These are phyloP conservation scores for Drosophila formosana DNA, from an alignment of 2,888 invertebrate species.

Conservation along the genomic window DNA sequence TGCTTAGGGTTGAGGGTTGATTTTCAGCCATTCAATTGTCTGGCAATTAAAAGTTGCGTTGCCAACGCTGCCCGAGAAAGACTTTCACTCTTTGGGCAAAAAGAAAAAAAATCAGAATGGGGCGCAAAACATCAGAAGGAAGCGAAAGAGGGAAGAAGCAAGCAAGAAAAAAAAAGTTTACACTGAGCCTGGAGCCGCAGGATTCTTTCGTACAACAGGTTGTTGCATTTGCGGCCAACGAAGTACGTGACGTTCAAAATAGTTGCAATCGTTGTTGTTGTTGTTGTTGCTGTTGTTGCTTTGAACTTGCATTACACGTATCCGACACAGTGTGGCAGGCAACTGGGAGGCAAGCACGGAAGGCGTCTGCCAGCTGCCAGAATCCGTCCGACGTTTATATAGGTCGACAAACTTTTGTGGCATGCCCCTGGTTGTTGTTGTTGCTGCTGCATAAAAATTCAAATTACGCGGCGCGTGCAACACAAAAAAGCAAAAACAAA, in stretches of 20 bases:
- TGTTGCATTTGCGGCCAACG: slow-evolving; percentile 67
- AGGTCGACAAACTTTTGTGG: slow-evolving; percentile 81
- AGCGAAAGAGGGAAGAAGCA: neutral
- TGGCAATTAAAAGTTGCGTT: slow-evolving; percentile 72
- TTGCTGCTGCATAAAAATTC: slow-evolving; percentile 74
- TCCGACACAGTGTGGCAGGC: slow-evolving; percentile 42
- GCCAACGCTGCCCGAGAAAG: slow-evolving; percentile 49
- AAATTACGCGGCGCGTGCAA: slow-evolving; percentile 73
- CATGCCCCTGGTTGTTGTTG: slow-evolving; percentile 45
- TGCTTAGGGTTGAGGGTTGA: slow-evolving; percentile 16
- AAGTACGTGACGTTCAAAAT: slow-evolving; percentile 73
- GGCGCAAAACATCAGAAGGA: slow-evolving; percentile 14
- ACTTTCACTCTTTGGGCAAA: slow-evolving; percentile 63
- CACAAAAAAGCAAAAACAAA: slow-evolving; percentile 31
- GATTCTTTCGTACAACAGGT: slow-evolving; percentile 71
- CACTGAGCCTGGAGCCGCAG: slow-evolving; percentile 51
- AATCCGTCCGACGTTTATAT: slow-evolving; percentile 70
- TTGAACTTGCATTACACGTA: slow-evolving; percentile 80
- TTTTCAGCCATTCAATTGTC: slow-evolving; percentile 63
- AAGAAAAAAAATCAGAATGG: slow-evolving; percentile 9
- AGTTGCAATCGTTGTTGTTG: slow-evolving; percentile 61
- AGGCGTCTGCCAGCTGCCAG: slow-evolving; percentile 42
- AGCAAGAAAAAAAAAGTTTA: slow-evolving; percentile 31
- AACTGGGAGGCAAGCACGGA: neutral
- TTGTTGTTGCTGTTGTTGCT: slow-evolving; percentile 63